Percentiles rank a stretch among this genome's conserved stretches.
These are phyloP conservation scores for Perca flavescens DNA, from an alignment of 2,113 vertebrate species.

Conservation along the genomic window DNA sequence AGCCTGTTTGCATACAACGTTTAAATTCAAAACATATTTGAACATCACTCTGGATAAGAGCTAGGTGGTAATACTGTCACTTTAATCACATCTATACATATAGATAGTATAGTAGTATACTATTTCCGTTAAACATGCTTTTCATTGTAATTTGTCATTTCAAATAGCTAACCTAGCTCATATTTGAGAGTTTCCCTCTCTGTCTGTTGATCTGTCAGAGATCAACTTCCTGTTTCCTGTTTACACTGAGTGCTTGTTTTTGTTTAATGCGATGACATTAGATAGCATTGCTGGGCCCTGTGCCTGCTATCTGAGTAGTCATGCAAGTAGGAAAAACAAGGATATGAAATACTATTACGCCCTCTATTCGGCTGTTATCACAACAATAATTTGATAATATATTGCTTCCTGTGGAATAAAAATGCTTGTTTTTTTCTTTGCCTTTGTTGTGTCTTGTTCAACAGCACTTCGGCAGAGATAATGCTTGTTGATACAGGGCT, in stretches of 20 bases:
- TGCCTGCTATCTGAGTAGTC: constrained; percentile 39
- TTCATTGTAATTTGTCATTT: constrained; percentile 34
- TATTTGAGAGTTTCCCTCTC: constrained; percentile 52
- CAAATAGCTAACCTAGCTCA: constrained; percentile 19
- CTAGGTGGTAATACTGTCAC: background rate
- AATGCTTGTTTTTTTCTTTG: constrained; percentile 49
- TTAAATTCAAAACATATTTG: background rate
- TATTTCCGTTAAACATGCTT: background rate
- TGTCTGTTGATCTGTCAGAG: constrained; percentile 56
- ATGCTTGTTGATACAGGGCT: background rate
- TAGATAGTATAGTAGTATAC: background rate
- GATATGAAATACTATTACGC: constrained; percentile 59
- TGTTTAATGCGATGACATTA: constrained; percentile 76
- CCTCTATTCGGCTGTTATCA: constrained; percentile 49
- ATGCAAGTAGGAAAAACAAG: constrained; percentile 58
- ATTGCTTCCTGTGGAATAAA: constrained; percentile 68
- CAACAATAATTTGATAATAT: constrained; percentile 66
- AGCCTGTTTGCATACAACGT: background rate
- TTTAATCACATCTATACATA: too few species aligned
- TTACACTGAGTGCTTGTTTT: constrained; percentile 73
- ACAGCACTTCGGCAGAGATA: constrained; percentile 40
- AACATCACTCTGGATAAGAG: background rate
- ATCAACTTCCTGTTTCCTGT: constrained; percentile 82
- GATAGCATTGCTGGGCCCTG: constrained; percentile 51
- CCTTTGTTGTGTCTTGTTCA: constrained; percentile 35